Evolutionary conservation across 1,140 invertebrate species (phyloP), one percentile per base, ranked within the genome.

Genomic region (Lepidostoma basale): DNA sequence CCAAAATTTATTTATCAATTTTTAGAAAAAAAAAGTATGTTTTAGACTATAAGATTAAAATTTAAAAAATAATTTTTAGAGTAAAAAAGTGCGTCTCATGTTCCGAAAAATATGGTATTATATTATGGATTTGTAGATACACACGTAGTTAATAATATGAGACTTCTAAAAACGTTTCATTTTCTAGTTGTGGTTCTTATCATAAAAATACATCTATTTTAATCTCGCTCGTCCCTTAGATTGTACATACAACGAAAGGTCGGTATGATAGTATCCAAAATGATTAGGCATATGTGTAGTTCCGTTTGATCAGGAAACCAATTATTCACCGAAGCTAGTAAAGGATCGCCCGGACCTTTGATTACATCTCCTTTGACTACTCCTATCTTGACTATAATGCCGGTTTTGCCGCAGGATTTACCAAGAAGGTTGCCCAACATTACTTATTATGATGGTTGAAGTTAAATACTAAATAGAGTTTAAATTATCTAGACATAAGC

Each of bases 271-370:
- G 8, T 10, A 33, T 30, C n/a, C 47, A 67, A 56, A 44, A 58
- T 67, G 64, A 67, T 67, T 58, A 42, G 40, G 40, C 52, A 67
- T 49, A 58, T 44, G 25, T 14, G 65, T 67, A 33, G 52, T 22
- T 23, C 18, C 60, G 56, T 67, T 67, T 67, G 65, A 67, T 42
- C 54, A 60, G 60, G 65, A 60, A 60, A 67, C 56, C 65, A 60
- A 67, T 67, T 60, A 67, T 67, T 67, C 65, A 22, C 39, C 36
- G 42, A 67, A 60, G 60, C 42, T 22, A 18, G 18, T 26, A 60
- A 39, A 49, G 44, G 56, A 23, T 45, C 23, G 16, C 40, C n/a
- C 39, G 22, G 25, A 18, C 44, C 44, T 67, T 67, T 59, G 56
- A 67, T 47, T 67, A 67, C 28, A 18, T 67, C 42, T 56, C 25